Evolutionary conservation across 2,113 vertebrate genomes (phyloP).

Genomic region (Pao palembangensis): DNA sequence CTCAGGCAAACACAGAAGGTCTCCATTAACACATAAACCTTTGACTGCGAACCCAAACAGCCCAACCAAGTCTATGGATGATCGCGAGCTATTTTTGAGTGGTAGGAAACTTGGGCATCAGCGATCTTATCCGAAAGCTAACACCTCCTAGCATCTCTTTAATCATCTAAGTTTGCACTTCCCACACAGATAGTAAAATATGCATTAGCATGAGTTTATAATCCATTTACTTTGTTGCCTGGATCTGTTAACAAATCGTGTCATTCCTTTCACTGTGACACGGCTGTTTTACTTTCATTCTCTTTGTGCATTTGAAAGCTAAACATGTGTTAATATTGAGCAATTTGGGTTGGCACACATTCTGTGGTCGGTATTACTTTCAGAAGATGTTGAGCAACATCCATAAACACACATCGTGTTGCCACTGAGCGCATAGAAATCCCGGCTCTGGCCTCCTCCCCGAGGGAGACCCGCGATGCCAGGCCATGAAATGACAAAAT

Average conservation of each 20-base stretch:
- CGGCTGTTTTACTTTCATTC: conserved; percentile 5
- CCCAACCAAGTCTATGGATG: not conserved
- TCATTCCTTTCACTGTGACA: not conserved
- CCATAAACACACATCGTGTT: conserved; percentile 35
- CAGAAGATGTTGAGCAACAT: conserved; percentile 56
- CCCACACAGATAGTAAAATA: not conserved
- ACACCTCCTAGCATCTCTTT: not conserved
- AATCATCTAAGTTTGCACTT: not conserved
- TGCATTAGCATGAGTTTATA: too few relatives aligned
- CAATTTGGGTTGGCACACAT: conserved; percentile 19
- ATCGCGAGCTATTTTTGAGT: not conserved
- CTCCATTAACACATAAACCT: not conserved
- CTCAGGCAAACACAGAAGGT: not conserved
- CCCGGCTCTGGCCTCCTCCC: conserved; percentile 27
- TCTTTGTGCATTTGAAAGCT: conserved; percentile 7
- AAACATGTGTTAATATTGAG: conserved; percentile 32
- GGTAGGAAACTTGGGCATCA: not conserved
- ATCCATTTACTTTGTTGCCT: too few relatives aligned
- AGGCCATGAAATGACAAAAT: conserved; percentile 34
- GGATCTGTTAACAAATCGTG: not conserved
- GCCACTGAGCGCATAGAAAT: conserved; percentile 31
- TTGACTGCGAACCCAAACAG: not conserved
- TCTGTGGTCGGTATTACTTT: conserved; percentile 50
- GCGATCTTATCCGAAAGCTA: not conserved
- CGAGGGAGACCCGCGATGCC: conserved; percentile 27